phyloP scores from a whole-genome alignment of 1,140 invertebrate species.

The Odontomachus brunneus region DNA sequence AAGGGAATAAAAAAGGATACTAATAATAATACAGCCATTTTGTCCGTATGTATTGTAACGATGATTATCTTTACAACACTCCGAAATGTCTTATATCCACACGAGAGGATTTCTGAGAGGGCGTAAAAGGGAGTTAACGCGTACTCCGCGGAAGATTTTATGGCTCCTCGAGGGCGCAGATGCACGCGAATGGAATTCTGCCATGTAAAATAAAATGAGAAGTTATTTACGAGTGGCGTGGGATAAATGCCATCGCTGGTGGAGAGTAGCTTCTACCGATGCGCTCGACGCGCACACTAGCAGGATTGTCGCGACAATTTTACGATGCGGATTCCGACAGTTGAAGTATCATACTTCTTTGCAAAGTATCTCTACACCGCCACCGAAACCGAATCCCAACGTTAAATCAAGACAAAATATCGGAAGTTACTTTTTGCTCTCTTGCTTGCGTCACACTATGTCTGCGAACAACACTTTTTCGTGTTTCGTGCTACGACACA shows the following conservation, averaged over 20 bases:
- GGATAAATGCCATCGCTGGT: constrained; percentile 27
- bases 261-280: constrained; percentile 14
- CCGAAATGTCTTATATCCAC: background rate
- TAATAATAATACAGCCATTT: background rate
- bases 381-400: background rate
- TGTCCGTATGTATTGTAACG: background rate
- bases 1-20: too few relatives aligned
- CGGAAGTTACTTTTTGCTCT: background rate
- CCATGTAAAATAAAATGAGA: constrained; percentile 53
- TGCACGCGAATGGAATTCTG: constrained; percentile 35
- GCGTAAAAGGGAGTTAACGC: constrained; percentile 24
- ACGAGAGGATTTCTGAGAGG: background rate
- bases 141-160: constrained; percentile 1
- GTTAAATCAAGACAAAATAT: constrained; percentile 13
- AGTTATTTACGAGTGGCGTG: constrained; percentile 49
- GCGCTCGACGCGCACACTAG: background rate
- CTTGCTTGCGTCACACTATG: background rate
- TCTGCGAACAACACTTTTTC: background rate
- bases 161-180: background rate
- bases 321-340: constrained; percentile 43
- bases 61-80: background rate
- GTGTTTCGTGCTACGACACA: background rate
- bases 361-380: constrained; percentile 19
- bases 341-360: background rate
- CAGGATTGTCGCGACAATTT: constrained; percentile 34